phyloP scores from a whole-genome alignment of 2,797 vertebrate genomes.

The Salmo trutta region DNA sequence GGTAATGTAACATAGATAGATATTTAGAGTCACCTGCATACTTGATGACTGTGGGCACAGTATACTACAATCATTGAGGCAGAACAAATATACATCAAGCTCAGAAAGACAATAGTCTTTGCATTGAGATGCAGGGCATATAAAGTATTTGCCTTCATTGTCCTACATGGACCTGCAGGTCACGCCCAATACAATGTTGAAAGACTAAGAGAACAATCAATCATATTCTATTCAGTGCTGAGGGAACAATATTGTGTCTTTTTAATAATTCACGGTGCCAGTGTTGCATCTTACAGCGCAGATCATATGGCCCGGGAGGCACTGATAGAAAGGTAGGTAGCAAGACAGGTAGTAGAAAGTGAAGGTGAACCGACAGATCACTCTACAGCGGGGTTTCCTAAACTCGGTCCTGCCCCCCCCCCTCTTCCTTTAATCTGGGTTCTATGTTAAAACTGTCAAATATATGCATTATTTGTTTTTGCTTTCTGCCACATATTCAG shows the following conservation, averaged over 20 bases:
- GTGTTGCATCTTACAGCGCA: slow-evolving; percentile 6
- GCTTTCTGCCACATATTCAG: no score
- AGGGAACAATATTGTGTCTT: slow-evolving; percentile 28
- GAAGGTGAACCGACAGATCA: slow-evolving; percentile 10
- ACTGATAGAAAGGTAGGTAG: neutral
- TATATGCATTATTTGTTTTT: no score
- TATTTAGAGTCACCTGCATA: no score
- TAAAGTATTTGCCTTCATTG: no score
- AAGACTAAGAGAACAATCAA: neutral
- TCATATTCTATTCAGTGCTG: slow-evolving; percentile 6
- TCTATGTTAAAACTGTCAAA: no score
- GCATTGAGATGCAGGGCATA: neutral
- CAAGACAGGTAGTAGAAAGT: slow-evolving; percentile 30
- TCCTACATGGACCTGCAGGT: no score
- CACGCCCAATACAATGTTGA: neutral
- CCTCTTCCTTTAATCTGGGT: no score
- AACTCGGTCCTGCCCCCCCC: no score
- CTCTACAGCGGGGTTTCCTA: neutral
- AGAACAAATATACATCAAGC: neutral
- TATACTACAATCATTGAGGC: neutral
- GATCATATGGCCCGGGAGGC: slow-evolving; percentile 32
- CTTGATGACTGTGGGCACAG: neutral
- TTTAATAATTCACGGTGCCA: slow-evolving; percentile 43
- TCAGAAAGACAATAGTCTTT: neutral
- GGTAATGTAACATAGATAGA: neutral